phyloP scores from a whole-genome alignment of 2,888 invertebrate genomes.

The Drosophila limbata region DNA sequence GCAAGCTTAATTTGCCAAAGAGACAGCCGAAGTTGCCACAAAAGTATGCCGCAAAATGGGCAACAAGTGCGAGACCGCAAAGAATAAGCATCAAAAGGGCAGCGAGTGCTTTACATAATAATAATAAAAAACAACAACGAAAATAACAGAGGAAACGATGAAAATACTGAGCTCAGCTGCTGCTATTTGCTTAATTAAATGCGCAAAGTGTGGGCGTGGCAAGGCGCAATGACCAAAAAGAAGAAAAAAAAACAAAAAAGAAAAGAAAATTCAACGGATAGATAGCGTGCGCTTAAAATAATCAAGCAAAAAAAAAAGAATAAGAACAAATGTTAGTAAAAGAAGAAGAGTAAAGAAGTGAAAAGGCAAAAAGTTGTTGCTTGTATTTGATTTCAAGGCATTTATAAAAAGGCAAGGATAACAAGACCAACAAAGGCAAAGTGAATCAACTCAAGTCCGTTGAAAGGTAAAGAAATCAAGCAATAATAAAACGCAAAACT shows the following conservation, averaged over 20 bases:
- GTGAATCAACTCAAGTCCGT: constrained; percentile 20
- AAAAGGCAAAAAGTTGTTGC: constrained; percentile 19
- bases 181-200: constrained; percentile 77
- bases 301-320: constrained; percentile 28
- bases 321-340: constrained; percentile 24
- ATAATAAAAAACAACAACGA: constrained; percentile 11
- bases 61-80: constrained; percentile 56
- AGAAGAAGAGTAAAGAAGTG: constrained; percentile 19
- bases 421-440: constrained; percentile 32
- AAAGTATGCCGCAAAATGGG: constrained; percentile 54
- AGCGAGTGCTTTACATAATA: constrained; percentile 31
- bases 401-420: constrained; percentile 58
- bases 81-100: constrained; percentile 57
- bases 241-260: constrained; percentile 13
- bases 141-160: constrained; percentile 14
- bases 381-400: constrained; percentile 71
- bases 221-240: constrained; percentile 4
- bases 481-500: constrained; percentile 63
- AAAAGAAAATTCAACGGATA: constrained; percentile 45
- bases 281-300: constrained; percentile 50
- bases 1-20: constrained; percentile 3
- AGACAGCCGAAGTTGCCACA: constrained; percentile 15
- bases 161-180: constrained; percentile 47
- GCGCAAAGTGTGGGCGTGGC: constrained; percentile 55
- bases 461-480: constrained; percentile 58